Evolutionary conservation across 2,797 vertebrate genomes (phyloP).

Genomic region (Rhyacichthys aspro): DNA sequence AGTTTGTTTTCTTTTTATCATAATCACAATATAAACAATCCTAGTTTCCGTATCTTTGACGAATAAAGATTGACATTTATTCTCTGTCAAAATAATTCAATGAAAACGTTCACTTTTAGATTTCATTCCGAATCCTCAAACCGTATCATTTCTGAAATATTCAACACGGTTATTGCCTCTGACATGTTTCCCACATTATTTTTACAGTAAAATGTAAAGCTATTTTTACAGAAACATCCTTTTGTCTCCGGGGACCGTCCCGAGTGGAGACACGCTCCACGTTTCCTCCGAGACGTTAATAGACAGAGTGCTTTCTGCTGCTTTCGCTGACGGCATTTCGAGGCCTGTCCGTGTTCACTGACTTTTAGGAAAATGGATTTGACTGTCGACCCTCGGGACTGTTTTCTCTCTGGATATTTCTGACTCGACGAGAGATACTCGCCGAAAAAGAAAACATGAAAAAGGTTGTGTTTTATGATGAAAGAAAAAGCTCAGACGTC

Average conservation of each 20-base stretch:
- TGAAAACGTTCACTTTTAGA: no score
- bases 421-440: background rate
- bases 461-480: background rate
- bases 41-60: no score
- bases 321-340: constrained; percentile 55
- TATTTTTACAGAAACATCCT: background rate
- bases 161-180: no score
- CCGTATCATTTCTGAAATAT: no score
- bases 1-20: no score
- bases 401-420: constrained; percentile 31
- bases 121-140: no score
- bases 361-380: constrained; percentile 52
- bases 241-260: constrained; percentile 9
- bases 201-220: no score
- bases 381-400: constrained; percentile 48
- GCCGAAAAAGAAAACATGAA: background rate
- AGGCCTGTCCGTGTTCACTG: constrained; percentile 40
- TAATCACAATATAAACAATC: no score
- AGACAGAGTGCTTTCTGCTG: constrained; percentile 58
- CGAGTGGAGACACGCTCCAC: constrained; percentile 8
- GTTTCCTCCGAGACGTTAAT: constrained; percentile 12
- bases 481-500: no score
- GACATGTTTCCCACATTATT: no score
- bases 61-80: no score
- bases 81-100: no score